Percentiles rank a stretch among this genome's conserved stretches.
Evolutionary conservation across 37 sponge, comb jelly and placozoan genomes (phyloP).

Genomic region (Chondrilla cf. caribensis): DNA sequence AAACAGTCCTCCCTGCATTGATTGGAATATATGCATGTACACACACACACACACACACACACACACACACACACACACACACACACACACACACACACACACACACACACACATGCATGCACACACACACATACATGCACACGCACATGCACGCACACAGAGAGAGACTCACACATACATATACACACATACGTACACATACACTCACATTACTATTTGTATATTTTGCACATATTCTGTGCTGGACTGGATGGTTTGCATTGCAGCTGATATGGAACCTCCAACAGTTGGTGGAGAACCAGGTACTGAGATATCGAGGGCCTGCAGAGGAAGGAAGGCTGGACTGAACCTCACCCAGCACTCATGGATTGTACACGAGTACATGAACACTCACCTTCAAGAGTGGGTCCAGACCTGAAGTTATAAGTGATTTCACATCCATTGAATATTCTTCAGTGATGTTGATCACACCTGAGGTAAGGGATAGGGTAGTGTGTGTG

Average conservation of each 20-base stretch:
- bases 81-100: too few relatives aligned
- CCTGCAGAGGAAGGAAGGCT: neutral
- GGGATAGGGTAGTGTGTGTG: neutral
- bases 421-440: too few relatives aligned
- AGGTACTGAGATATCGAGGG: neutral
- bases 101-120: too few relatives aligned
- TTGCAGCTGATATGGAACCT: neutral
- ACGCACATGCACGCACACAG: too few relatives aligned
- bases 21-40: too few relatives aligned
- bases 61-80: too few relatives aligned
- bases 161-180: neutral
- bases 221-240: neutral
- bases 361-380: too few relatives aligned
- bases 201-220: neutral
- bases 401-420: too few relatives aligned
- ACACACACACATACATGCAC: too few relatives aligned
- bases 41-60: too few relatives aligned
- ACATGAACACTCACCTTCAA: neutral
- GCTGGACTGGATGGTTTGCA: neutral
- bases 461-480: neutral
- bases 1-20: too few relatives aligned
- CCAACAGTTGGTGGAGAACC: neutral
- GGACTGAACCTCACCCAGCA: too few relatives aligned
- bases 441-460: neutral
- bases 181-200: neutral